A percentile compares a stretch with the other conserved stretches of the same genome.
Conservation (phyloP, 2,888 invertebrate species). For the Drosophila lacicola region DNA sequence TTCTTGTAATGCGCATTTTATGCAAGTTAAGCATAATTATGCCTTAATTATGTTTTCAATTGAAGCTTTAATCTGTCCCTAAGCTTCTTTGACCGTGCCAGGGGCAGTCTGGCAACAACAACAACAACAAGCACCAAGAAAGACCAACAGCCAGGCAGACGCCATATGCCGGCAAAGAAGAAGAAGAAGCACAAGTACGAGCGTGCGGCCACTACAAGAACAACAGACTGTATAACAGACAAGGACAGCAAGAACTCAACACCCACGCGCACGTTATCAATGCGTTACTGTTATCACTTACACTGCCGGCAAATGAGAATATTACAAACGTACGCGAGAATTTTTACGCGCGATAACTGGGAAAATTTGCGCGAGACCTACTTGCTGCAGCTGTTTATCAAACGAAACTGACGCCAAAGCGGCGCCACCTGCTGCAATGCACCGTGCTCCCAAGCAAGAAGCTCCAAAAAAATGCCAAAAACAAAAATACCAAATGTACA, state of each 20-base stretch:
- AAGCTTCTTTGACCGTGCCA: not conserved
- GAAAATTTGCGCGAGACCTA: conserved; percentile 10
- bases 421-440: conserved; percentile 64
- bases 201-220: conserved; percentile 2
- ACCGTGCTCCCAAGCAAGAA: conserved; percentile 12
- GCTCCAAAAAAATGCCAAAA: conserved; percentile 41
- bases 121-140: conserved; percentile 20
- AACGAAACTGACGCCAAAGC: conserved; percentile 56
- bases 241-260: conserved; percentile 10
- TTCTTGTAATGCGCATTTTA: conserved; percentile 50
- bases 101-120: conserved; percentile 16
- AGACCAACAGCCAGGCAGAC: conserved; percentile 36
- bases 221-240: conserved; percentile 11
- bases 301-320: conserved; percentile 43
- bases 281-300: conserved; percentile 44
- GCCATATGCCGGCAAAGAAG: conserved; percentile 71
- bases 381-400: conserved; percentile 40
- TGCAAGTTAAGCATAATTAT: conserved; percentile 37
- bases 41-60: conserved; percentile 45
- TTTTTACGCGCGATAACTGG: conserved; percentile 57
- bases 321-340: conserved; percentile 20
- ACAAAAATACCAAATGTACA: conserved; percentile 29
- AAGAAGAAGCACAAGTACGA: conserved; percentile 28
- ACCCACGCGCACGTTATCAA: conserved; percentile 53
- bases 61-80: conserved; percentile 29